phyloP scores from a whole-genome alignment of 2,797 vertebrate genomes.

The Argya squamiceps region DNA sequence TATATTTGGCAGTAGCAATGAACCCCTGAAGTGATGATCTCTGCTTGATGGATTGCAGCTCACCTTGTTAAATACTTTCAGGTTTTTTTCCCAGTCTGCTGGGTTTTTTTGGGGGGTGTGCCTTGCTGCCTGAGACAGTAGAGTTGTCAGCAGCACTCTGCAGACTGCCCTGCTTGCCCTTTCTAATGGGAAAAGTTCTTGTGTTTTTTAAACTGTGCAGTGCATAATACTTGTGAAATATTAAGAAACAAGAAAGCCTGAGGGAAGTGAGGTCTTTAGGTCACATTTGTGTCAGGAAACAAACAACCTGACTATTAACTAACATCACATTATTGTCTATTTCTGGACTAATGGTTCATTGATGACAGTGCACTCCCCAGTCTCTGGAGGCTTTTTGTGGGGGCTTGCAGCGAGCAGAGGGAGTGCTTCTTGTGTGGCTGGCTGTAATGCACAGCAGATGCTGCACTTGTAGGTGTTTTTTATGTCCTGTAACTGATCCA shows the following conservation, averaged over 20 bases:
- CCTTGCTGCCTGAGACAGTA: neutral
- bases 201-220: neutral
- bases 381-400: neutral
- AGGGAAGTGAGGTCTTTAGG: neutral
- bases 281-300: neutral
- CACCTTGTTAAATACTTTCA: neutral
- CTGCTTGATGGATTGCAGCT: neutral
- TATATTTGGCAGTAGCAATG: neutral
- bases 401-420: neutral
- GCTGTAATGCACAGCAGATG: neutral
- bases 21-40: neutral
- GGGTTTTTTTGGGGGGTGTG: fast-evolving
- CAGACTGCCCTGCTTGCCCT: neutral
- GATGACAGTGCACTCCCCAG: neutral
- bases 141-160: neutral
- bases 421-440: neutral
- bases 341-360: neutral
- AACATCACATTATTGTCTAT: neutral
- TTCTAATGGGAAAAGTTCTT: neutral
- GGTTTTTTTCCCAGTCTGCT: neutral
- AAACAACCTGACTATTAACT: neutral
- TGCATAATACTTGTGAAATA: neutral
- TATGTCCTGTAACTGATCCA: neutral
- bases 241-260: neutral
- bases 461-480: neutral